Conservation (phyloP, 2,113 vertebrate species). For the Isichthys henryi region DNA sequence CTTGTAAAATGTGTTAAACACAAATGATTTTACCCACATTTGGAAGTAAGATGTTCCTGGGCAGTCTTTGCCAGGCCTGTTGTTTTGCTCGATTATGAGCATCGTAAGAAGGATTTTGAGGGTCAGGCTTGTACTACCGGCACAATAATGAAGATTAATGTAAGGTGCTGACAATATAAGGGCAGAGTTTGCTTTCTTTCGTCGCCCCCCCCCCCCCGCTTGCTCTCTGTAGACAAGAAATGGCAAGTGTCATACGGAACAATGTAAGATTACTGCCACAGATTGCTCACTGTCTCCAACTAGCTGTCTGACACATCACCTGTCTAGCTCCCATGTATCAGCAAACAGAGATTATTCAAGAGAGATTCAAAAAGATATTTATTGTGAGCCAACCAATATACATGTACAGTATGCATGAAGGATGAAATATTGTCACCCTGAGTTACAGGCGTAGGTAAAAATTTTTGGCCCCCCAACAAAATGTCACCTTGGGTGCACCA, state of each 20-base stretch:
- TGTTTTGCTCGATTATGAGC: background rate
- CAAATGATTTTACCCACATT: background rate
- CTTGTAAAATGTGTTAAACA: background rate
- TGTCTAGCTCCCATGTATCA: background rate
- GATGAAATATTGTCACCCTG: background rate
- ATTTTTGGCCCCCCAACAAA: too few relatives aligned
- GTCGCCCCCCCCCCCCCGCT: constrained; percentile 29
- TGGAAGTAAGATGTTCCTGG: background rate
- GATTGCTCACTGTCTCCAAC: constrained; percentile 28
- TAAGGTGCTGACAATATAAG: constrained; percentile 23
- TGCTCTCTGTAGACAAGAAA: constrained; percentile 23
- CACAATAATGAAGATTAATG: constrained; percentile 45
- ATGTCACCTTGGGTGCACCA: too few relatives aligned
- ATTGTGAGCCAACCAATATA: background rate
- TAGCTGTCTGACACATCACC: background rate
- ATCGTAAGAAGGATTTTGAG: constrained; percentile 17
- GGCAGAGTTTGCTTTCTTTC: constrained; percentile 29
- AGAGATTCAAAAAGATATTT: background rate
- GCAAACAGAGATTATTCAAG: background rate
- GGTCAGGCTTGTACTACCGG: constrained; percentile 29
- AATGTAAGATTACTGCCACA: constrained; percentile 24
- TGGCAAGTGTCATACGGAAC: constrained; percentile 35
- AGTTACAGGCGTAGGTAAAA: background rate
- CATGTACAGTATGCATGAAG: background rate
- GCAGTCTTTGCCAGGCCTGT: background rate